Base-by-base conservation (phyloP, 2,888 invertebrate species). In the Rugalucina vietnamica region DNA sequence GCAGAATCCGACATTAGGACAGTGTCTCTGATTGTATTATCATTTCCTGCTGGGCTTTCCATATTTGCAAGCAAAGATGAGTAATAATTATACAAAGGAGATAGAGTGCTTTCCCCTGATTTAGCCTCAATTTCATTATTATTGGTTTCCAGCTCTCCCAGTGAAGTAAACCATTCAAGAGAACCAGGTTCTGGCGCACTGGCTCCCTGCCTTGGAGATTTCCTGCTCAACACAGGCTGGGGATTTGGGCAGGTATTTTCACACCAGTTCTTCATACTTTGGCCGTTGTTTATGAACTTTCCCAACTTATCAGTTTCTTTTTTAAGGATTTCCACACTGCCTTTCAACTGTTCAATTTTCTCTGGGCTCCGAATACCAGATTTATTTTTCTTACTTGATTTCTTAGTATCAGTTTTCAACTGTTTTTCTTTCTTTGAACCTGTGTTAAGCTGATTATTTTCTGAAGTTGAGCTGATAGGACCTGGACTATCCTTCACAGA, bases 201-300 rank as follows among this genome's bases (percentile, higher is more conserved):
- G 4, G 32, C 21, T 10, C 65, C 65, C 34, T 32, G 65, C 34
- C 65, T 65, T 2, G 34, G 36, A 75, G 75, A 60, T n/a, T 54
- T 57, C 1, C 57, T 36, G 5, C 10, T 10, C 2, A 43, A 29
- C 5, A 21, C 21, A 24, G 21, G 37, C n/a, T 39, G 39, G 14
- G 54, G 36, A 24, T 70, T 78, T 69, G 80, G 80, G 21, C 80
- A 80, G 3, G 80, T 80, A 29, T 78, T 74, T 34, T 77, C 77
- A 49, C 73, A 72, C 14, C 12, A 21, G 5, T 18, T 29, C 5
- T 18, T 60, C 5, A 43, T 18, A 43, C 10, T 18, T 12, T 12
- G 43, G 8, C 10, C 8, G 29, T n/a, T 65, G 10, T 12, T 34
- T 21, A 12, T 21, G 34, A 12, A 65, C 21, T 65, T 65, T 65